Base-by-base conservation (phyloP, 2,797 vertebrate genomes). In the Diceros bicornis region DNA sequence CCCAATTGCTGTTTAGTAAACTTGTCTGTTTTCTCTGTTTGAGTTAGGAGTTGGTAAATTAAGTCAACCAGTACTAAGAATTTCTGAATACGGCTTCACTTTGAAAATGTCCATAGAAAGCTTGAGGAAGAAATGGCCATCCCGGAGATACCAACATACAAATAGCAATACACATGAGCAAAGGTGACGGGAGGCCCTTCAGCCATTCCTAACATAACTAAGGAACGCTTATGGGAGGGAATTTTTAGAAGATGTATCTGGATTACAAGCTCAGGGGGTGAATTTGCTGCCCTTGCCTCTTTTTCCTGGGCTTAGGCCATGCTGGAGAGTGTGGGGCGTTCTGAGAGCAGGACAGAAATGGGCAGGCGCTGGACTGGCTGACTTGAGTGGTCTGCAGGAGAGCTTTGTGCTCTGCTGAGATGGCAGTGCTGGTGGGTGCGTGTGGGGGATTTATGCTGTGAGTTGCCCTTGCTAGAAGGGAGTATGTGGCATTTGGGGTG, bases 1-100 rank as follows among this genome's bases (percentile, higher is more conserved):
- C 77, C 74, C 32, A 0, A 2, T 0, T 32, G 27, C 47, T 13
- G 2, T 12, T 4, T 8, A 0, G 1, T n/a, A 25, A 21, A 27
- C 7, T 4, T 20, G 6, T 32, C 18, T 68, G 7, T 16, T 37
- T 50, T 84, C n/a, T 61, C 57, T 25, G 32, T 68, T 84, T 71
- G 55, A 52, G 52, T 10, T 50, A 2, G 32, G 18, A 47, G 34
- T n/a, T 14, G 12, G n/a, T 47, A 8, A 66, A 68, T 13, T 7
- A 41, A 71, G 68, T 81, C 50, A 4, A 3, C 25, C 7, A 4
- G 4, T 29, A 44, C 55, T 32, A 4, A 82, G 37, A 59, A 21
- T 71, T 84, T 90, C 78, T 77, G 9, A 44, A 23, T 25, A 23
- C 1, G 29, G n/a, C 55, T 69, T 94, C 6, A 0, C 0, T 7